Base-by-base conservation (phyloP, 2,113 vertebrate genomes). In the Shinisaurus crocodilurus region DNA sequence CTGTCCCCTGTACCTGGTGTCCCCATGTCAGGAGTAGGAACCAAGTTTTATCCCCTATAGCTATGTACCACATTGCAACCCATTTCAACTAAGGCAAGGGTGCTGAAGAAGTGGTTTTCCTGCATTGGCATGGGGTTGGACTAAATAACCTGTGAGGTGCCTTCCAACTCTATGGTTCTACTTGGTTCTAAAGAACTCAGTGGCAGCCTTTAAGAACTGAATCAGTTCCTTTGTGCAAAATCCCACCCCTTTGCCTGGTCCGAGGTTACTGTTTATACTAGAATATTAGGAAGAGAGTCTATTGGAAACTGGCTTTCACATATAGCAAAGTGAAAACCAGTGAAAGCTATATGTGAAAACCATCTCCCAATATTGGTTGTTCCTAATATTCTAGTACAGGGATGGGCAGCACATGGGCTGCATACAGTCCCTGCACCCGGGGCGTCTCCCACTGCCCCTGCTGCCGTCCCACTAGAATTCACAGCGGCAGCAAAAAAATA, bases 31-130 rank as follows among this genome's bases (percentile, higher is more conserved):
- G 65, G 65, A 67, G 65, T 8, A 67, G 27, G 65, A 29, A 29
- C 72, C n/a, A 40, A 13, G 13, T 40, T 37, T 18, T 75, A 12
- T 40, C 72, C 72, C 72, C 72, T 6, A 20, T 40, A 40, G n/a
- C 0, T 13, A 0, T 10, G 67, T 18, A 6, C 27, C 32, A 67
- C 5, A 69, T 69, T 32, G 3, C 67, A 69, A 29, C 5, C 67
- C 29, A 69, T 69, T 29, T 69, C 25, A 63, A 12, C 16, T 15
- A 20, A 5, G 60, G 60, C 20, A 63, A 12, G 60, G 16, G 20
- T 63, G 60, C 60, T 23, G 60, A 63, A 63, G 60, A 16, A 63
- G 3, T 23, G 20, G 60, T 63, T 54, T 54, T 12, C 54, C 54
- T 48, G 27, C 45, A 29, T 29, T 6, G 25, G 20, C 23, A 8